Evolutionary conservation across 2,797 vertebrate genomes (phyloP).

Genomic region (Harpagifer antarcticus): DNA sequence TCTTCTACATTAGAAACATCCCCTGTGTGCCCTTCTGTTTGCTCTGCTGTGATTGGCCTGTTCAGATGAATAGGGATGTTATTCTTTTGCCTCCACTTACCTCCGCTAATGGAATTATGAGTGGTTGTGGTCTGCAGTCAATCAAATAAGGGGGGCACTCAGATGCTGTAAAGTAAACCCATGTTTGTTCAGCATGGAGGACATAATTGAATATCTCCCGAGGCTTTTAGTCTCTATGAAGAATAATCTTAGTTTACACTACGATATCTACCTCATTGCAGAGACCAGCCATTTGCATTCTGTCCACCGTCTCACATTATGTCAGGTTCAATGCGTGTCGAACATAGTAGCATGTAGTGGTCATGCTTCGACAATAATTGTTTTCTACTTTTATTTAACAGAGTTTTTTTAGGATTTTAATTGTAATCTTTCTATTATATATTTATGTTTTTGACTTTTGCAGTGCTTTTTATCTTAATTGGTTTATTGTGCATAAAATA

Average conservation of each 20-base stretch:
- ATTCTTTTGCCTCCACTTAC: conserved; percentile 48
- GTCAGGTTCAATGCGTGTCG: neutral
- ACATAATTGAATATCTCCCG: conserved; percentile 23
- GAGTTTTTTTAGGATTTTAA: too few relatives aligned
- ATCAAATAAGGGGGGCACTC: conserved; percentile 35
- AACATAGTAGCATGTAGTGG: neutral
- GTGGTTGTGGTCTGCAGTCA: conserved; percentile 47
- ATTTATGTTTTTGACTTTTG: too few relatives aligned
- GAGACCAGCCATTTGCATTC: neutral
- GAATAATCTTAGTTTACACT: conserved; percentile 21
- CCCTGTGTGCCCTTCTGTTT: conserved; percentile 24
- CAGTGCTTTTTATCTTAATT: too few relatives aligned
- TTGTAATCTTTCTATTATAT: too few relatives aligned
- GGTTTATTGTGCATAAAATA: neutral
- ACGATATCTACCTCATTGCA: neutral
- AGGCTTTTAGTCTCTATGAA: conserved; percentile 21
- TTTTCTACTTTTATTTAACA: too few relatives aligned
- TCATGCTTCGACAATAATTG: neutral
- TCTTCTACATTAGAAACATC: conserved; percentile 3
- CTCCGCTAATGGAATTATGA: conserved; percentile 51
- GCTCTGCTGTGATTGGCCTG: conserved; percentile 35
- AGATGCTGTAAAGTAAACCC: conserved; percentile 33
- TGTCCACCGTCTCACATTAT: neutral
- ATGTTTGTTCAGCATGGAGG: conserved; percentile 4
- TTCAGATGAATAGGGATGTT: conserved; percentile 38